Evolutionary conservation across 1,140 invertebrate species (phyloP), one percentile per base, ranked within the genome.

Genomic region (Drosophila melanica): DNA sequence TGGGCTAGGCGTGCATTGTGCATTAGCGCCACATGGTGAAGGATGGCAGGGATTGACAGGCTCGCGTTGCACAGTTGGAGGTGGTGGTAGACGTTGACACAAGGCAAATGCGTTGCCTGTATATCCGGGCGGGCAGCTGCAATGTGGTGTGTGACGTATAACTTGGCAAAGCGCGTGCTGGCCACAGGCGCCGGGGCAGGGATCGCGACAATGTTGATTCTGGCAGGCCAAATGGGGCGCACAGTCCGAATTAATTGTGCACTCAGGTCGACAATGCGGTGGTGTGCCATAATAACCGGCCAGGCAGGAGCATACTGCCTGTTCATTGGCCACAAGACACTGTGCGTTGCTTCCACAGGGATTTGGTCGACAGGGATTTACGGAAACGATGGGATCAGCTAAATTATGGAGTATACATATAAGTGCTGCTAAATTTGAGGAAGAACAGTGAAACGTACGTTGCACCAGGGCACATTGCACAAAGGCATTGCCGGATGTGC

Each of bases 81-180:
- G 77, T 7, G 81, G 69, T 1, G 90, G 86, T 4, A 90, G 30
- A 9, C 67, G 70, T 41, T 91, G 87, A 11, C 90, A 91, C 8
- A 90, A 39, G 14, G 93, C 94, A 90, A 97, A 97, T 11, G 97
- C 96, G 93, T 97, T 95, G 66, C 97, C 97, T 10, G 96, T 96
- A 91, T 94, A 97, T 9, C 95, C 95, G 10, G 93, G 92, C 4
- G 94, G 93, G 90, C 96, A 97, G 84, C 94, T 95, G 89, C 96
- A 97, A 53, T 96, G 94, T 18, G 96, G 96, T 85, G 94, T 96
- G 81, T 97, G 97, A 75, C 95, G 96, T n/a, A 97, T 94, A 2
- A 96, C 95, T 91, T 95, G 94, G 89, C 97, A 98, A 37, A 94
- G 92, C 4, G 97, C 94, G 77, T 95, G 94, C 1, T 93, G 71